Conservation (phyloP, 2,888 invertebrate genomes). For the Eudasyphora cyanicolor region DNA sequence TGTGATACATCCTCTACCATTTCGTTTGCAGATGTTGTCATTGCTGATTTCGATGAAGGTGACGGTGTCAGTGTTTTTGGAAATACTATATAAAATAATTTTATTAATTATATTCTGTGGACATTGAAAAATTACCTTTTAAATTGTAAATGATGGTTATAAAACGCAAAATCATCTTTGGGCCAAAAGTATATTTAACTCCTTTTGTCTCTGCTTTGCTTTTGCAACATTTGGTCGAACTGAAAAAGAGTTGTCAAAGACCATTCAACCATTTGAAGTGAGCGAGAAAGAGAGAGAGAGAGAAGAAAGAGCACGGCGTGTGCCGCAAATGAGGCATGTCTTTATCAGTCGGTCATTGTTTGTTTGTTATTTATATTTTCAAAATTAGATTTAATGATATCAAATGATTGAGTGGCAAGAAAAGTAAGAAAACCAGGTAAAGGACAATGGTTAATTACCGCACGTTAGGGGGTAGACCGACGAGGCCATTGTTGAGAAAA, state of each 20-base stretch:
- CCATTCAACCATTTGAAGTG: not conserved
- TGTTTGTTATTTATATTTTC: not conserved
- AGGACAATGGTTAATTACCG: conserved; percentile 26
- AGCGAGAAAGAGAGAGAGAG: too few relatives aligned
- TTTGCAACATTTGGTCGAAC: not conserved
- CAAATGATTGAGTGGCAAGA: conserved; percentile 24
- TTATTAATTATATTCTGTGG: conserved; percentile 61
- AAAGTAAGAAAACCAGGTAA: not conserved
- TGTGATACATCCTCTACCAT: not conserved
- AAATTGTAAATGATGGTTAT: conserved; percentile 57
- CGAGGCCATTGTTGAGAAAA: not conserved
- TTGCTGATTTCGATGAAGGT: not conserved
- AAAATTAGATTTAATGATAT: conserved; percentile 33
- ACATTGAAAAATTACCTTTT: conserved; percentile 64
- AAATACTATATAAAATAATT: conserved; percentile 62
- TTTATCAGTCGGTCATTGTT: conserved; percentile 29
- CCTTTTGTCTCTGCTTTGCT: not conserved
- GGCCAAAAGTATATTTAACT: not conserved
- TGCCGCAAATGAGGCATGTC: conserved; percentile 23
- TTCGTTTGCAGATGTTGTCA: conserved; percentile 26
- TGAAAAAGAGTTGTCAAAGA: conserved; percentile 26
- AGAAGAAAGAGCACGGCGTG: conserved; percentile 34
- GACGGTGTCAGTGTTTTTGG: conserved; percentile 14
- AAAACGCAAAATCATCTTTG: conserved; percentile 53
- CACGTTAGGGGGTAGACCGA: not conserved